Conservation (phyloP, 2,797 vertebrate species). For the Sebastes hopkinsi region DNA sequence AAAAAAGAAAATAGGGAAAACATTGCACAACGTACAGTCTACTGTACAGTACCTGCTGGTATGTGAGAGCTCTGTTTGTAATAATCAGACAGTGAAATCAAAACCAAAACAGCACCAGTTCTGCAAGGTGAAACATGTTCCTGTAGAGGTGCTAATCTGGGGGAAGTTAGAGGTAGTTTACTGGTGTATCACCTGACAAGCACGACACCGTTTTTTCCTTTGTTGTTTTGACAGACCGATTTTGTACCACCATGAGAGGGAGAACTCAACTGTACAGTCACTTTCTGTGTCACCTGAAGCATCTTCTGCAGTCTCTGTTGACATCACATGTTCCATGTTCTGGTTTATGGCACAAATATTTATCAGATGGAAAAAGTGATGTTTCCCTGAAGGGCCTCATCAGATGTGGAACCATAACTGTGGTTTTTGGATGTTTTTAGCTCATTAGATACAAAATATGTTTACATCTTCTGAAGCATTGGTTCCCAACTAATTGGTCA, state of each 20-base stretch:
- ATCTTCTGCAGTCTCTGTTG: neutral
- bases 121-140: slow-evolving; percentile 44
- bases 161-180: neutral
- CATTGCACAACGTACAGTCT: neutral
- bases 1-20: neutral
- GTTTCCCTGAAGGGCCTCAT: neutral
- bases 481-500: neutral
- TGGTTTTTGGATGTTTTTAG: neutral
- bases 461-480: neutral
- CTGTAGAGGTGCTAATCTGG: neutral
- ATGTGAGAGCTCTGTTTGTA: neutral
- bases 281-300: neutral
- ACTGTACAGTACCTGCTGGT: neutral
- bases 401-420: neutral
- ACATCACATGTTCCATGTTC: neutral
- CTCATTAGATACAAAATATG: neutral
- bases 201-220: neutral
- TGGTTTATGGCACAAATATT: too few species aligned
- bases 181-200: neutral
- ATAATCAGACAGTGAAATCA: slow-evolving; percentile 18
- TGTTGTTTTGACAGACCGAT: neutral
- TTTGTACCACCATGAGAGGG: neutral
- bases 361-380: neutral
- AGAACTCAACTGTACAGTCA: neutral
- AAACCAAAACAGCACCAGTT: neutral